Conservation (phyloP, 1,140 invertebrate genomes). For the Pseudoatta argentina region DNA sequence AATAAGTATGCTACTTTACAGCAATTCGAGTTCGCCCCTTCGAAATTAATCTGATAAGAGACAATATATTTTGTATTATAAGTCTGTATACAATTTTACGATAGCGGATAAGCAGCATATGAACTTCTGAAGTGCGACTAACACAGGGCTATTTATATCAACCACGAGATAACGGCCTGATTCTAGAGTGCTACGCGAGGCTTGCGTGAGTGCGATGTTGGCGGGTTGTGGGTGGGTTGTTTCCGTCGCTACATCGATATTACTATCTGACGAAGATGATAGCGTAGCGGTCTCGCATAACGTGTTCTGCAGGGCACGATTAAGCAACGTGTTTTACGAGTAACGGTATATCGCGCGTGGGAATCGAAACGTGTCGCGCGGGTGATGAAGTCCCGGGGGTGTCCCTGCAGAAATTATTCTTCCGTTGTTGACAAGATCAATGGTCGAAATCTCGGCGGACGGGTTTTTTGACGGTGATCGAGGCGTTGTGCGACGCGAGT, state of each 20-base stretch:
- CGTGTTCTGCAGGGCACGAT: background rate
- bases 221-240: slow-evolving; percentile 12
- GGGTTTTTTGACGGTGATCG: background rate
- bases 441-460: slow-evolving; percentile 36
- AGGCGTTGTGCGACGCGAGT: background rate
- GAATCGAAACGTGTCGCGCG: slow-evolving; percentile 46
- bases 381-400: slow-evolving; percentile 24
- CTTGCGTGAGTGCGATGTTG: slow-evolving; percentile 69
- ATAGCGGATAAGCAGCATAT: slow-evolving; percentile 40
- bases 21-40: background rate
- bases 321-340: slow-evolving; percentile 43
- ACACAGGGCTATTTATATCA: slow-evolving; percentile 67
- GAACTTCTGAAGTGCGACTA: slow-evolving; percentile 70
- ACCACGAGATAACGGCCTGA: slow-evolving; percentile 66
- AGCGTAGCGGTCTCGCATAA: slow-evolving; percentile 16
- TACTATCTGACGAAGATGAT: slow-evolving; percentile 62
- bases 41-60: background rate
- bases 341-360: slow-evolving; percentile 27
- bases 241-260: slow-evolving; percentile 58
- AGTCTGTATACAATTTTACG: slow-evolving; percentile 35
- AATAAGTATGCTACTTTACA: background rate
- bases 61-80: slow-evolving; percentile 12
- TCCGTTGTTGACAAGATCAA: slow-evolving; percentile 49
- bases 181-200: slow-evolving; percentile 57
- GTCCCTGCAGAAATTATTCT: slow-evolving; percentile 47